Percentiles rank a stretch among this genome's conserved stretches.
Evolutionary conservation across 2,113 vertebrate species (phyloP).

Genomic region (Lepisosteus oculatus): DNA sequence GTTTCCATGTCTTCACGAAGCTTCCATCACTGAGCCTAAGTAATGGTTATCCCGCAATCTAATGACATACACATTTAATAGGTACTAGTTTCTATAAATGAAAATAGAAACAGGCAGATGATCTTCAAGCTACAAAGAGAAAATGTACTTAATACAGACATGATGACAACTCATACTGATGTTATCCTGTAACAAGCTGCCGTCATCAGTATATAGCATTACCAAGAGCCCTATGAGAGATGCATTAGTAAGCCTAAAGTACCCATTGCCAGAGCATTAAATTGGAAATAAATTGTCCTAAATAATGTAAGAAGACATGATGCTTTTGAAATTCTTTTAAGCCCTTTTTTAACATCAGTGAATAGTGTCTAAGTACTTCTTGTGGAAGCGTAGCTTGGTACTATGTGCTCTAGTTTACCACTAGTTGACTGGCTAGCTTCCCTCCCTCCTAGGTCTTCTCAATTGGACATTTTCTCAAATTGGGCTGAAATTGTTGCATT

Average conservation of each 20-base stretch:
- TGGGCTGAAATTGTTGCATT: too few relatives aligned
- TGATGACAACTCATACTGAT: conserved; percentile 11
- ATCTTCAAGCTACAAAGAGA: background rate
- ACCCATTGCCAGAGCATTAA: background rate
- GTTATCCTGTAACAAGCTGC: conserved; percentile 9
- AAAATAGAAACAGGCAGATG: conserved; percentile 12
- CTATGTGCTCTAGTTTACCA: too few relatives aligned
- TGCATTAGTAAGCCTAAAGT: conserved; percentile 18
- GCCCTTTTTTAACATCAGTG: conserved; percentile 6
- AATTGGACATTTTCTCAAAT: too few relatives aligned
- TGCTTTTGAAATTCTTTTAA: background rate
- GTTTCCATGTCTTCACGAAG: conserved; percentile 41
- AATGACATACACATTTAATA: conserved; percentile 20
- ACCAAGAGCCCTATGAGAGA: conserved; percentile 9
- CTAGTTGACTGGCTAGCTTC: background rate
- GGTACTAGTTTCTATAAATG: conserved; percentile 9
- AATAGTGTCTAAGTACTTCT: background rate
- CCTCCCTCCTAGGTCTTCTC: background rate
- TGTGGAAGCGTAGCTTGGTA: too few relatives aligned
- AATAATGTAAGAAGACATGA: conserved; percentile 17
- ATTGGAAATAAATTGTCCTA: conserved; percentile 11
- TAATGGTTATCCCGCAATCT: conserved; percentile 10
- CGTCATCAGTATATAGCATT: conserved; percentile 9
- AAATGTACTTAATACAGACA: background rate
- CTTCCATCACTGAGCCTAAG: conserved; percentile 7